Percentiles rank a stretch among this genome's conserved stretches.
Conservation (phyloP, 2,888 invertebrate genomes). For the Leucophora obtusa region DNA sequence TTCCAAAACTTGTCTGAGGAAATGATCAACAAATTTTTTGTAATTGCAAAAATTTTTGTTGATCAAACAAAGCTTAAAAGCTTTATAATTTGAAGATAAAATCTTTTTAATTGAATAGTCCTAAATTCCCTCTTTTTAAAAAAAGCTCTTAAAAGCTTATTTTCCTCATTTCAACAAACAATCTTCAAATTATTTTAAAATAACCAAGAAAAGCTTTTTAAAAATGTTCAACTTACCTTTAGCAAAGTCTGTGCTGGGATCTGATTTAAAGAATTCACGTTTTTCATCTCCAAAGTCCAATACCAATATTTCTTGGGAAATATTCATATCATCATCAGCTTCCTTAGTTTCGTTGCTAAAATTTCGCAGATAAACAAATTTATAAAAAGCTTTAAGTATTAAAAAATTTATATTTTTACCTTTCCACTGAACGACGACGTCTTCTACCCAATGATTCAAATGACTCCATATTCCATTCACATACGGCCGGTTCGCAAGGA, state of each 20-base stretch:
- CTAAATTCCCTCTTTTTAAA: too few species aligned
- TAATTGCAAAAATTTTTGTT: too few species aligned
- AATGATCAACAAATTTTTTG: too few species aligned
- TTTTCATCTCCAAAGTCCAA: constrained; percentile 95
- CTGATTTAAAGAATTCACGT: constrained; percentile 87
- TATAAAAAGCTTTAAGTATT: not conserved
- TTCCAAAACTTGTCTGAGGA: too few species aligned
- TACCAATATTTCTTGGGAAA: constrained; percentile 95
- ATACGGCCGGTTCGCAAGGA: constrained; percentile 94
- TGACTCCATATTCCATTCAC: constrained; percentile 94
- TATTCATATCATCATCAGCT: constrained; percentile 86
- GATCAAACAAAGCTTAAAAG: too few species aligned
- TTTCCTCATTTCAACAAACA: too few species aligned
- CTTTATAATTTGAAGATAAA: too few species aligned
- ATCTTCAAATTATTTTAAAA: too few species aligned
- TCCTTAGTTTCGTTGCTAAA: constrained; percentile 82
- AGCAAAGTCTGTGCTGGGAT: constrained; percentile 86
- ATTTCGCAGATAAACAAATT: not conserved
- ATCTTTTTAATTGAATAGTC: too few species aligned
- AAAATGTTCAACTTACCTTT: constrained; percentile 82
- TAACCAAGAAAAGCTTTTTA: not conserved
- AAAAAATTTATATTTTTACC: constrained; percentile 70
- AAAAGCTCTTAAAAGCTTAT: too few species aligned
- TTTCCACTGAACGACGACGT: constrained; percentile 86
- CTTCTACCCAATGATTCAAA: constrained; percentile 90